phyloP scores from a whole-genome alignment of 2,113 vertebrate genomes.

The Equus przewalskii region DNA sequence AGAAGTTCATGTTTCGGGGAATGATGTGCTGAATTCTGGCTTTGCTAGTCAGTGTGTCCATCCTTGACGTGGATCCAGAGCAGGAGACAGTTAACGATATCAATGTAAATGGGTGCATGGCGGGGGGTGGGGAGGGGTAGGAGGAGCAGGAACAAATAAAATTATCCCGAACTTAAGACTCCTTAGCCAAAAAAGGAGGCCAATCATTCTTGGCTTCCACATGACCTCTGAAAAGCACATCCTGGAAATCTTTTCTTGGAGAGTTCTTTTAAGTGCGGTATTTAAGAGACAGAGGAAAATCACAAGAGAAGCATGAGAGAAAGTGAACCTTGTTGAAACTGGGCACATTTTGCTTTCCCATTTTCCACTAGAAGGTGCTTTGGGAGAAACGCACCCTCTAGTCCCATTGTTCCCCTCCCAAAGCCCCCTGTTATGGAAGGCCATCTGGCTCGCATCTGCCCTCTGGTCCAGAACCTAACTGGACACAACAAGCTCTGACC shows the following conservation, averaged over 20 bases:
- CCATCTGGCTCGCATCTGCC: not conserved
- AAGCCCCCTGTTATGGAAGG: not conserved
- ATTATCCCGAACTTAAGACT: not conserved
- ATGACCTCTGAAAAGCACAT: constrained; percentile 18
- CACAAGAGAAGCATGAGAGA: not conserved
- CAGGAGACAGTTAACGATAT: not conserved
- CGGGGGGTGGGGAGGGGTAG: fast-evolving
- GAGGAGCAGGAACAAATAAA: not conserved
- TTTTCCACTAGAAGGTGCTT: not conserved
- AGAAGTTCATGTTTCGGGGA: not conserved
- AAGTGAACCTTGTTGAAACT: not conserved
- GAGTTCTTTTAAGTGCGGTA: constrained; percentile 36
- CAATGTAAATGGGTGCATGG: fast-evolving
- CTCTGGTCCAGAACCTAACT: not conserved
- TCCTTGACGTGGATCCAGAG: not conserved
- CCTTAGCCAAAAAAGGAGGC: not conserved
- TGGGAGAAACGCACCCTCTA: not conserved
- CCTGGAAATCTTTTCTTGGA: not conserved
- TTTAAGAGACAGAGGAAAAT: not conserved
- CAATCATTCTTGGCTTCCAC: constrained; percentile 36
- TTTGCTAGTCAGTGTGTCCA: not conserved
- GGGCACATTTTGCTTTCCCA: not conserved
- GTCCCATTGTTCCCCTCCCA: fast-evolving
- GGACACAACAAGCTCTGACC: constrained; percentile 61
- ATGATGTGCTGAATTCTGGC: not conserved